These are phyloP conservation scores for Trachymyrmex septentrionalis DNA, from an alignment of 1,140 invertebrate species.

Conservation along the genomic window DNA sequence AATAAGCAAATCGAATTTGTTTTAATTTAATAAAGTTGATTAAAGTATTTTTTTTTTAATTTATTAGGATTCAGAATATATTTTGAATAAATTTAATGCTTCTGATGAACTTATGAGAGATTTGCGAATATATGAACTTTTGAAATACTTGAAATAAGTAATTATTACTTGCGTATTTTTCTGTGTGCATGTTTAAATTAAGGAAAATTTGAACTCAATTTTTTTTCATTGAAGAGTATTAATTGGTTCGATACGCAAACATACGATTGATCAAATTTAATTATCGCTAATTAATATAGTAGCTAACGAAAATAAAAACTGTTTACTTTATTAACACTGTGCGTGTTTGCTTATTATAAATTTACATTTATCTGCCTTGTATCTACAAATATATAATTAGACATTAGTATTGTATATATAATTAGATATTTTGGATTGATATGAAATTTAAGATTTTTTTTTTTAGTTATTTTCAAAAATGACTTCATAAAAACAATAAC, in stretches of 20 bases:
- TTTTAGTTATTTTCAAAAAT: conserved; percentile 6
- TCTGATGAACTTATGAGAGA: no score
- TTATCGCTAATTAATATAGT: not conserved
- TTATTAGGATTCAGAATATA: no score
- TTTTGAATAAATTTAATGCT: no score
- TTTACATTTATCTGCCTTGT: not conserved
- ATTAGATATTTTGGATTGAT: not conserved
- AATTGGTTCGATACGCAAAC: conserved; percentile 27
- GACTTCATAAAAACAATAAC: not conserved
- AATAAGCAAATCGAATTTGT: no score
- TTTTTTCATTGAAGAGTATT: not conserved
- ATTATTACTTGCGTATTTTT: no score
- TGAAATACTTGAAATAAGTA: no score
- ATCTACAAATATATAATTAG: not conserved
- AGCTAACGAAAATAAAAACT: conserved; percentile 1
- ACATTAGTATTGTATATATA: not conserved
- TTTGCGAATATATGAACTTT: no score
- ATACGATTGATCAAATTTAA: conserved; percentile 27
- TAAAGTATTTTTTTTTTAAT: no score
- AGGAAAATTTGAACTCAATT: conserved; percentile 19
- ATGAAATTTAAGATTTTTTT: not conserved
- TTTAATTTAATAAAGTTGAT: no score
- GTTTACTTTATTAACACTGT: not conserved
- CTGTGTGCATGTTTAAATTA: not conserved
- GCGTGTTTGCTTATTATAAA: conserved; percentile 18